These are phyloP conservation scores for Chromis chromis DNA, from an alignment of 2,797 vertebrate genomes.

Conservation along the genomic window DNA sequence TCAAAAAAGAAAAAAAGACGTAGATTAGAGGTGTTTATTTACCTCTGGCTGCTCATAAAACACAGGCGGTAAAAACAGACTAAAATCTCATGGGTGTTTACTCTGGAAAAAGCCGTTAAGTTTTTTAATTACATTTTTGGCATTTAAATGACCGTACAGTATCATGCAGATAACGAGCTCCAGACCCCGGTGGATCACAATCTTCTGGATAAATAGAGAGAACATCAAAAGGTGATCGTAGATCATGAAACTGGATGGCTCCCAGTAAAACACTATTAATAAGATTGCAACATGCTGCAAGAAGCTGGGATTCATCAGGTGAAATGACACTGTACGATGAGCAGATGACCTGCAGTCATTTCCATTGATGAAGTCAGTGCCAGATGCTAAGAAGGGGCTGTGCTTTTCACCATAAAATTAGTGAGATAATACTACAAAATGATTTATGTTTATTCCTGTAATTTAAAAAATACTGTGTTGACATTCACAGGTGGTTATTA, in stretches of 20 bases:
- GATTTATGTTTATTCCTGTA: neutral
- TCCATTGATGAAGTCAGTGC: conserved; percentile 3
- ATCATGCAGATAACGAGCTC: neutral
- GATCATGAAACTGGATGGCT: conserved; percentile 15
- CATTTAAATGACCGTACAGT: neutral
- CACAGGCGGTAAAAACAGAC: neutral
- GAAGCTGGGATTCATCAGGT: conserved; percentile 18
- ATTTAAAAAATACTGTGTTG: too few species aligned
- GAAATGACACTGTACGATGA: neutral
- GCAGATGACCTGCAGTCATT: neutral
- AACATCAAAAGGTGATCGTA: conserved; percentile 18
- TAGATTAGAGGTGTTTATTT: neutral
- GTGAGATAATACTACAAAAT: conserved; percentile 8
- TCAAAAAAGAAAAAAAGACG: neutral
- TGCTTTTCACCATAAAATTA: neutral
- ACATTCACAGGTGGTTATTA: too few species aligned
- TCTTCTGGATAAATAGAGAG: conserved; percentile 10
- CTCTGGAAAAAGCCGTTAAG: neutral
- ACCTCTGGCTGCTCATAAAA: conserved; percentile 1
- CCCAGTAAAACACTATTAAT: neutral
- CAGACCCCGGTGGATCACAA: neutral
- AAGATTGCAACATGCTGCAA: neutral
- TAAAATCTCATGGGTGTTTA: conserved; percentile 17
- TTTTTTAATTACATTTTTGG: conserved; percentile 22
- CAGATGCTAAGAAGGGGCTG: neutral